Conservation (phyloP, 2,797 vertebrate genomes). For the Halcyon smyrnensis region DNA sequence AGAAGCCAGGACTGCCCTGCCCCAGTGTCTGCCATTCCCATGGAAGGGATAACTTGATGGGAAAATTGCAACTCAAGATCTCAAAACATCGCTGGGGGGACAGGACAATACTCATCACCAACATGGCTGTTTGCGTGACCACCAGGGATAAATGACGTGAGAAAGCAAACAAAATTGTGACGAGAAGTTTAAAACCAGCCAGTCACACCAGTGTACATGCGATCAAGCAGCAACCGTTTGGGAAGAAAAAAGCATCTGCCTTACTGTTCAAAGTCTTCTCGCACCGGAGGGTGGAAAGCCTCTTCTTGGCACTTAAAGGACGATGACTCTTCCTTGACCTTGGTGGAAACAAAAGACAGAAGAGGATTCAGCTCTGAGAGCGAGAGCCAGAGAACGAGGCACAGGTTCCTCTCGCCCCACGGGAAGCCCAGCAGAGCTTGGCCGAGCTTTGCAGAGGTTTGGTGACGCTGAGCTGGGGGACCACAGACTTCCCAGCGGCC, state of each 20-base stretch:
- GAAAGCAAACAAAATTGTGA: not conserved
- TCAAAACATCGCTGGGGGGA: not conserved
- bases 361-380: not conserved
- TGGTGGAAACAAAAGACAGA: constrained; percentile 12
- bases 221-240: rapidly evolving
- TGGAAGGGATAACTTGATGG: not conserved
- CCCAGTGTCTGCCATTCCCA: rapidly evolving
- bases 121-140: rapidly evolving
- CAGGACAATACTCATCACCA: not conserved
- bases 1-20: not conserved
- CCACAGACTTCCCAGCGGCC: rapidly evolving
- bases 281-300: not conserved
- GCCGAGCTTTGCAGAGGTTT: not conserved
- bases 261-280: constrained; percentile 50
- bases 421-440: not conserved
- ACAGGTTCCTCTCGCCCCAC: rapidly evolving
- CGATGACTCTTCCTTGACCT: constrained; percentile 20
- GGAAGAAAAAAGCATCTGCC: not conserved
- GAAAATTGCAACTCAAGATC: not conserved
- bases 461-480: not conserved
- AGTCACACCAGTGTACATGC: not conserved
- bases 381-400: not conserved
- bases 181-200: not conserved
- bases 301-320: constrained; percentile 28
- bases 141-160: rapidly evolving